phyloP scores from a whole-genome alignment of 2,888 invertebrate species.

The Callinectes sapidus region DNA sequence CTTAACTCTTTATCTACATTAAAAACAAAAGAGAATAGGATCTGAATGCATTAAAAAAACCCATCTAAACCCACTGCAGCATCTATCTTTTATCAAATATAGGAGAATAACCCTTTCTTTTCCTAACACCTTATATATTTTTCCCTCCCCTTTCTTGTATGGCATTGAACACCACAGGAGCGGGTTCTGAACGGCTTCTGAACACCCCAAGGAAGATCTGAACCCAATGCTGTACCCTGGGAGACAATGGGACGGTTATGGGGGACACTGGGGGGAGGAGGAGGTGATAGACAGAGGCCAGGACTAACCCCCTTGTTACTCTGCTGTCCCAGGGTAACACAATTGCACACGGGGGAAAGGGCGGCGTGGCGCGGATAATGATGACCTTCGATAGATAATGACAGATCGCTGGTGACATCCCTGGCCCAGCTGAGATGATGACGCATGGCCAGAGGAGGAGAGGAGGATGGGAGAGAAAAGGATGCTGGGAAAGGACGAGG shows the following conservation, averaged over 20 bases:
- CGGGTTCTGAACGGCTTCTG: neutral
- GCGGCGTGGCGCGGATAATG: neutral
- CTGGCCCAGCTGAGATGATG: constrained; percentile 11
- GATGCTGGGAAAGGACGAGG: no score
- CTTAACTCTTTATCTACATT: neutral
- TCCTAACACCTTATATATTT: neutral
- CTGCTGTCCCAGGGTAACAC: neutral
- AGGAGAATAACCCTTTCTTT: neutral
- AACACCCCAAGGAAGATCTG: neutral
- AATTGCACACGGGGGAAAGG: neutral
- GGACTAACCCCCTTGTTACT: neutral
- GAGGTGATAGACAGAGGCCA: neutral
- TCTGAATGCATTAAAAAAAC: neutral
- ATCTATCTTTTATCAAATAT: neutral
- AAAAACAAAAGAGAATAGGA: neutral
- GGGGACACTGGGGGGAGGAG: neutral
- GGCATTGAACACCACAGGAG: neutral
- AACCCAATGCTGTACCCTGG: neutral
- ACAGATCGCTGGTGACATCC: constrained; percentile 1
- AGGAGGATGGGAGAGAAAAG: neutral
- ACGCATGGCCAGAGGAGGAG: neutral
- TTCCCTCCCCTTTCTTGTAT: neutral
- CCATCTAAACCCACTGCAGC: no score
- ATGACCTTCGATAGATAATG: neutral
- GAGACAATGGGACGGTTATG: neutral